These are phyloP conservation scores for Vandiemenella viatica DNA, from an alignment of 2,888 invertebrate species.

Conservation along the genomic window DNA sequence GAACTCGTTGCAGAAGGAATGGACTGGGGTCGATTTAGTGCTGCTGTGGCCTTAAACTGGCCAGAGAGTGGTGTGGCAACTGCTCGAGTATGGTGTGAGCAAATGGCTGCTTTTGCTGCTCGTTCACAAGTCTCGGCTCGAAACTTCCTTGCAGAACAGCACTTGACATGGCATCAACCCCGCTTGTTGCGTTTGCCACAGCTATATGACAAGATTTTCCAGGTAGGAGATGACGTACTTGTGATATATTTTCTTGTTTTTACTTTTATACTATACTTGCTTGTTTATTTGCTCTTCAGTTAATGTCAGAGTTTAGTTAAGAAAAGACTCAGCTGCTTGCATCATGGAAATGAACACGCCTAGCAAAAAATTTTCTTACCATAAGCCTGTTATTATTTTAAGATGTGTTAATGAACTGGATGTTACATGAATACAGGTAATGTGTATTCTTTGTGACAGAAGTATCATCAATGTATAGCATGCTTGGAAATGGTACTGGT, in stretches of 20 bases:
- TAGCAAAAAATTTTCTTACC: no score
- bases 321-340: no score
- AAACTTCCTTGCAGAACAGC: conserved; percentile 55
- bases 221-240: conserved; percentile 42
- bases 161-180: conserved; percentile 67
- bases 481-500: no score
- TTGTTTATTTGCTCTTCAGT: neutral
- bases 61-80: conserved; percentile 24
- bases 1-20: conserved; percentile 54
- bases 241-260: neutral
- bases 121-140: conserved; percentile 44
- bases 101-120: conserved; percentile 39
- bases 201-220: conserved; percentile 83
- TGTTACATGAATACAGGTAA: no score
- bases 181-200: conserved; percentile 70
- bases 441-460: no score
- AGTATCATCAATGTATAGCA: no score
- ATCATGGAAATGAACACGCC: no score
- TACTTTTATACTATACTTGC: neutral
- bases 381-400: no score
- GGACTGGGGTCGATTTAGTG: conserved; percentile 50
- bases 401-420: no score
- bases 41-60: conserved; percentile 29
- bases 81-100: conserved; percentile 50
- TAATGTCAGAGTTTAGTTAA: neutral